Conservation (phyloP, 2,888 invertebrate species). For the Scotopteryx bipunctaria region DNA sequence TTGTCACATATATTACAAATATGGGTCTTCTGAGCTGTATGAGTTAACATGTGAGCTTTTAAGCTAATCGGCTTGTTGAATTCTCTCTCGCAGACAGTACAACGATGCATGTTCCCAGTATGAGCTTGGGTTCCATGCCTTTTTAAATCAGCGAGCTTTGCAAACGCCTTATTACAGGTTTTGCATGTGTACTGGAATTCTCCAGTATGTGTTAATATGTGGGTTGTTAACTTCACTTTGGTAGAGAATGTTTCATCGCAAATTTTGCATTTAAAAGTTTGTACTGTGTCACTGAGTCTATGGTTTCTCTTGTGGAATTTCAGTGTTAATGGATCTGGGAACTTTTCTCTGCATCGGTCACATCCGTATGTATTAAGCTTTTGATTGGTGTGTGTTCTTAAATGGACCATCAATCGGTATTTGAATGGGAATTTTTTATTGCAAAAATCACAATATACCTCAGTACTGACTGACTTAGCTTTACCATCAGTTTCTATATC, state of each 20-base stretch:
- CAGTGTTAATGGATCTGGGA: not conserved
- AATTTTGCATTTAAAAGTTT: not conserved
- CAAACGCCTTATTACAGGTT: not conserved
- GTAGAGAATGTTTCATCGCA: not conserved
- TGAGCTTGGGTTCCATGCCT: not conserved
- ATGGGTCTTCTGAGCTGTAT: not conserved
- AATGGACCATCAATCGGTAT: not conserved
- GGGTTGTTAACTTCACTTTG: not conserved
- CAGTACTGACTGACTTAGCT: not conserved
- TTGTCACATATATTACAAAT: not conserved
- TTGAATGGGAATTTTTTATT: not conserved
- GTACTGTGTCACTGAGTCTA: not conserved
- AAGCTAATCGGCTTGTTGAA: not conserved
- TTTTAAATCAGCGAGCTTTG: not conserved
- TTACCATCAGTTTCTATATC: too few relatives aligned
- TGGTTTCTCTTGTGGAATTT: not conserved
- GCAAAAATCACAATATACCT: not conserved
- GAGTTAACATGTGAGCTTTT: not conserved
- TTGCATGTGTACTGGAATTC: not conserved
- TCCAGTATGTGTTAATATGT: not conserved
- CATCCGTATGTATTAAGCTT: not conserved
- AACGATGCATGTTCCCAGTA: not conserved
- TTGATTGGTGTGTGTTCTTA: not conserved
- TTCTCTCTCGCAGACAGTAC: not conserved
- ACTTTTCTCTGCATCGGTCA: not conserved